Conservation (phyloP, 2,797 vertebrate genomes). For the Masticophis lateralis region DNA sequence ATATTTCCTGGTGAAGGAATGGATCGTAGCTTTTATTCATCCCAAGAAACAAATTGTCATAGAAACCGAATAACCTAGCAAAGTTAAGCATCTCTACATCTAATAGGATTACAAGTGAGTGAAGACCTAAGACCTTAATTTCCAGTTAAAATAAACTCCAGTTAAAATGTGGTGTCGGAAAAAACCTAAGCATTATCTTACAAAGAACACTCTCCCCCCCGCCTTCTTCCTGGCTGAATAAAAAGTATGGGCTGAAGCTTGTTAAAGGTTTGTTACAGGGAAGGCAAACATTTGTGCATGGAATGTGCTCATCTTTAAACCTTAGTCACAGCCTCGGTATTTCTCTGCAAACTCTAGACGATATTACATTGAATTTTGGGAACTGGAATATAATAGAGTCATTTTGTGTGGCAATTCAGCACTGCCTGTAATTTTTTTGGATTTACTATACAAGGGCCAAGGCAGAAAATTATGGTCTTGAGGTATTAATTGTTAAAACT, state of each 20-base stretch:
- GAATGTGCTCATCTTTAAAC: not conserved
- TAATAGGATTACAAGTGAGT: not conserved
- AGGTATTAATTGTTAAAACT: not conserved
- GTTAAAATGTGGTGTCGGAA: not conserved
- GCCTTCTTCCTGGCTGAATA: not conserved
- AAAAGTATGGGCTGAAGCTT: not conserved
- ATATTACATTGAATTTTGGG: not conserved
- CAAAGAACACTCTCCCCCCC: not conserved
- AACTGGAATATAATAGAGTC: not conserved
- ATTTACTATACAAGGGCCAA: not conserved
- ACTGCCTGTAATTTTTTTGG: not conserved
- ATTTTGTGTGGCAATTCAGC: not conserved
- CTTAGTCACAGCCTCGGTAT: not conserved
- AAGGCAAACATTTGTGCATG: not conserved
- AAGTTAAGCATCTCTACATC: not conserved
- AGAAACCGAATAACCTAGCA: not conserved
- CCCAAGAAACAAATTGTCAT: not conserved
- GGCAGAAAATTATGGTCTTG: not conserved
- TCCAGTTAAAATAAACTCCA: not conserved
- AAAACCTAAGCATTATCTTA: not conserved
- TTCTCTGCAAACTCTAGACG: not conserved
- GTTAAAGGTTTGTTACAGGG: not conserved
- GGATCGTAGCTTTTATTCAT: not conserved
- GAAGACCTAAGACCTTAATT: not conserved
- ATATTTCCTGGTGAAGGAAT: not conserved